Conservation (phyloP, 2,113 vertebrate species). For the Eurypyga helias region DNA sequence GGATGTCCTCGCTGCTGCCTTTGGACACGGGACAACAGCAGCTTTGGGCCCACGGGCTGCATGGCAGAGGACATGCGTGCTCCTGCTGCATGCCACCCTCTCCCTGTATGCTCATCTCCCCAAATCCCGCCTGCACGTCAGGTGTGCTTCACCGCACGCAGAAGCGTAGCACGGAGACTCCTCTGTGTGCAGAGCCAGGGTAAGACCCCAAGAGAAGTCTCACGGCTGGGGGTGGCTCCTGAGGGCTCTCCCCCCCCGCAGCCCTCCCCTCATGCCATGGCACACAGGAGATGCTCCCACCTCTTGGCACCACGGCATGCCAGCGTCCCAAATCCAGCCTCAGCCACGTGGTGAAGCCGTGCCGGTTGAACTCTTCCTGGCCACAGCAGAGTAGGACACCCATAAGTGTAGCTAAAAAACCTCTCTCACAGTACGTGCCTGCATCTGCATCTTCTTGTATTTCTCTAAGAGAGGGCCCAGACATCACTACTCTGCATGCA, state of each 20-base stretch:
- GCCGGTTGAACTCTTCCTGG: accelerated
- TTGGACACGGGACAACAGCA: accelerated
- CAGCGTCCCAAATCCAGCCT: background rate
- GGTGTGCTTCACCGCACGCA: accelerated
- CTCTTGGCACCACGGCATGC: accelerated
- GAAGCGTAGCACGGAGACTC: too few species aligned
- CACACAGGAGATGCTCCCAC: background rate
- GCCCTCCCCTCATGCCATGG: accelerated
- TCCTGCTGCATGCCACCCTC: background rate
- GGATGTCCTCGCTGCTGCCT: accelerated
- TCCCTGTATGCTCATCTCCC: background rate
- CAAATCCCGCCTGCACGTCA: accelerated
- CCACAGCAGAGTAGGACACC: background rate
- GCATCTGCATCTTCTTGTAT: background rate
- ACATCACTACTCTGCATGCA: too few species aligned
- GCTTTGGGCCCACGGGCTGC: background rate
- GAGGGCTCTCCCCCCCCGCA: background rate
- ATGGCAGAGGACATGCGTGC: accelerated
- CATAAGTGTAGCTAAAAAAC: accelerated
- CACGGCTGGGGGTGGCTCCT: background rate
- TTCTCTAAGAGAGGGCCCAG: background rate
- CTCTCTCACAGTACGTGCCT: background rate
- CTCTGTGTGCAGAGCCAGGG: accelerated
- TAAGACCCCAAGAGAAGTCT: background rate
- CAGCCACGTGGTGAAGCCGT: accelerated